Percentiles rank a stretch among this genome's conserved stretches.
phyloP scores from a whole-genome alignment of 2,797 vertebrate species.

The Apogon talboti region DNA sequence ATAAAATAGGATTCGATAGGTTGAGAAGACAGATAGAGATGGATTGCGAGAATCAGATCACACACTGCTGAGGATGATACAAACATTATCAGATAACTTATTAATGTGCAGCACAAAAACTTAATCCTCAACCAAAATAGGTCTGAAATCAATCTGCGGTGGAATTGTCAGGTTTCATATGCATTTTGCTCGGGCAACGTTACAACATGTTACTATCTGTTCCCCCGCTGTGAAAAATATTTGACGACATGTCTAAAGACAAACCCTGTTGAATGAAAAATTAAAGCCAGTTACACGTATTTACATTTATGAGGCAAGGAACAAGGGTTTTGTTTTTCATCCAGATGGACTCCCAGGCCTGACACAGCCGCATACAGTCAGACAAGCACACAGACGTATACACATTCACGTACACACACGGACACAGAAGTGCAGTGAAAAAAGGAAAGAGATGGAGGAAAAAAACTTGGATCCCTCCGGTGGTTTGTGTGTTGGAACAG shows the following conservation, averaged over 20 bases:
- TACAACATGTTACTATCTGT: conserved; percentile 27
- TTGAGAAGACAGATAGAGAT: conserved; percentile 67
- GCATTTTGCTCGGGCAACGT: conserved; percentile 20
- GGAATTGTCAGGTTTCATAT: conserved; percentile 18
- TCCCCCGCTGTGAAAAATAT: conserved; percentile 53
- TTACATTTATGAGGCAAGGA: conserved; percentile 84
- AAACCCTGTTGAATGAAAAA: conserved; percentile 77
- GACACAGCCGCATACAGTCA: conserved; percentile 76
- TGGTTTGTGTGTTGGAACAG: conserved; percentile 90
- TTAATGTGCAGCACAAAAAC: conserved; percentile 67
- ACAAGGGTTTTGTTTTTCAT: conserved; percentile 83
- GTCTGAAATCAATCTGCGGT: conserved; percentile 47
- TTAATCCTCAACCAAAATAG: conserved; percentile 79
- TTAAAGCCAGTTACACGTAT: conserved; percentile 85
- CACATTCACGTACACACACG: conserved; percentile 40
- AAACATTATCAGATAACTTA: conserved; percentile 75
- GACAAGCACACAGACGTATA: conserved; percentile 51
- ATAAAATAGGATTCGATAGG: conserved; percentile 65
- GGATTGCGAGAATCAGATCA: conserved; percentile 78
- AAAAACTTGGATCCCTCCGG: conserved; percentile 85
- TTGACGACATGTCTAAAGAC: conserved; percentile 68
- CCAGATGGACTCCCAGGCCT: conserved; percentile 86
- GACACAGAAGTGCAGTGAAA: conserved; percentile 69
- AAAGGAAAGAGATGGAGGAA: conserved; percentile 69
- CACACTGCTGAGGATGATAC: conserved; percentile 51